These are phyloP conservation scores for Uria lomvia DNA, from an alignment of 2,113 vertebrate genomes.

Conservation along the genomic window DNA sequence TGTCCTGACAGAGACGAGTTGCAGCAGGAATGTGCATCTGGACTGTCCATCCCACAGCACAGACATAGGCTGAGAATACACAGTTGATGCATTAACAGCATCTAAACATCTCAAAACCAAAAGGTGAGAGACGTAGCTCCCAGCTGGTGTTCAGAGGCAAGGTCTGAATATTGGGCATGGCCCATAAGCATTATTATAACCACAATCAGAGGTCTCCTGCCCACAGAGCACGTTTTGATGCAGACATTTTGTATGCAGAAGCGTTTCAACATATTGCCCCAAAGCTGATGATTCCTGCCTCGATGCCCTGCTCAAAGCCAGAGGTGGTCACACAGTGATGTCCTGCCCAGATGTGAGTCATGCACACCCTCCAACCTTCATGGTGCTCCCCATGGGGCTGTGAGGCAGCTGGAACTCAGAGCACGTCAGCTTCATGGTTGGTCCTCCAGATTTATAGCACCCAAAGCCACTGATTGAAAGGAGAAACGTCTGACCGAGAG, in stretches of 20 bases:
- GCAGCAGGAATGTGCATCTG: neutral
- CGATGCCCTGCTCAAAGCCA: neutral
- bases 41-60: neutral
- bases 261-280: accelerated
- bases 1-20: neutral
- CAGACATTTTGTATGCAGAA: neutral
- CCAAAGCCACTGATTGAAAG: neutral
- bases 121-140: neutral
- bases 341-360: neutral
- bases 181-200: neutral
- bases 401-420: too few species aligned
- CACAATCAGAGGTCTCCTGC: neutral
- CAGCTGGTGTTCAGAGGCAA: neutral
- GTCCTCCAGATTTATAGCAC: neutral
- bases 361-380: neutral
- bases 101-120: neutral
- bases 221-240: accelerated
- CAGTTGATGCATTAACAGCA: neutral
- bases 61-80: neutral
- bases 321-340: neutral
- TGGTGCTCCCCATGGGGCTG: neutral
- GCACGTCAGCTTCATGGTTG: accelerated
- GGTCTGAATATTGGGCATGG: neutral
- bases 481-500: neutral
- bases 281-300: neutral